These are phyloP conservation scores for Blera fallax DNA, from an alignment of 2,888 invertebrate genomes.

Conservation along the genomic window DNA sequence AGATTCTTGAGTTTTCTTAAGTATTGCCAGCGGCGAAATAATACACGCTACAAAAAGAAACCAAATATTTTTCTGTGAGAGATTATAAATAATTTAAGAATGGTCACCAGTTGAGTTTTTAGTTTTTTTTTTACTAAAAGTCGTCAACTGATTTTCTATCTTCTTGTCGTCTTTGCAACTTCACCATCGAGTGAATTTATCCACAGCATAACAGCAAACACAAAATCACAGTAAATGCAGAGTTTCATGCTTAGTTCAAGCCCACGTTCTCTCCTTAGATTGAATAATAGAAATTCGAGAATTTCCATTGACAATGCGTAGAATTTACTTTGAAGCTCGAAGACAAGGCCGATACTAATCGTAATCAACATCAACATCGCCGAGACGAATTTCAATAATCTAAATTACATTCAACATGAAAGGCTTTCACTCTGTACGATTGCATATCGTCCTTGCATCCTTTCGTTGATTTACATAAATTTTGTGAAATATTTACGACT, in stretches of 20 bases:
- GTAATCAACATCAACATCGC: conserved; percentile 26
- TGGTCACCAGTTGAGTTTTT: no score
- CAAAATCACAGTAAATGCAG: no score
- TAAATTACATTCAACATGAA: neutral
- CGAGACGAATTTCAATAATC: conserved; percentile 19
- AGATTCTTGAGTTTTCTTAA: no score
- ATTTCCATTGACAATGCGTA: neutral
- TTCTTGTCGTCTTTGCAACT: no score
- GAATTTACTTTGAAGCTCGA: neutral
- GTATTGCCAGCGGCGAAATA: no score
- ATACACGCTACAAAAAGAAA: no score
- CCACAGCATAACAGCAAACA: no score
- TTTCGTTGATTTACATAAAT: neutral
- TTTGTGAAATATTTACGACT: conserved; percentile 3
- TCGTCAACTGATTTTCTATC: no score
- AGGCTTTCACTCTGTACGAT: neutral
- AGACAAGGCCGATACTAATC: neutral
- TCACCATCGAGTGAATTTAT: no score
- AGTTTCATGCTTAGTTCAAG: neutral
- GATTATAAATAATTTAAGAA: no score
- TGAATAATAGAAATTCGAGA: neutral
- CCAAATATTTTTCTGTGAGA: no score
- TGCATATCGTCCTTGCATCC: neutral
- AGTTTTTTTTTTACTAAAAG: no score
- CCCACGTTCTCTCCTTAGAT: neutral